Evolutionary conservation across 1,140 invertebrate genomes (phyloP).

Genomic region (Pogonognathellus flavescens): DNA sequence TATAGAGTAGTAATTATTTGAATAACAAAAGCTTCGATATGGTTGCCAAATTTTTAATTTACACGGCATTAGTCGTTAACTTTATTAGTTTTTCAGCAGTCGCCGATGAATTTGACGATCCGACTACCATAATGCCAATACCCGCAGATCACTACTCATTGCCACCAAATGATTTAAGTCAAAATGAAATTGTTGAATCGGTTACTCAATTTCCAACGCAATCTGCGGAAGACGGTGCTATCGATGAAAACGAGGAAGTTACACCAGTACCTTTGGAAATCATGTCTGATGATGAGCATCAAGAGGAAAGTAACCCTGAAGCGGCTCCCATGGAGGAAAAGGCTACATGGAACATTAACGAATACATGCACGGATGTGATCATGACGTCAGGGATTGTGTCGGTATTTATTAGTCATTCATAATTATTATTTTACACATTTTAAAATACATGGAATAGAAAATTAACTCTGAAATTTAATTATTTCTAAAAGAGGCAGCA

Average conservation of each 20-base stretch:
- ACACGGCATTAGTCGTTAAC: not conserved
- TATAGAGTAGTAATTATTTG: no score
- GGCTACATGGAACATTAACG: conserved; percentile 3
- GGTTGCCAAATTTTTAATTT: not conserved
- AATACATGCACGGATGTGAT: conserved; percentile 23
- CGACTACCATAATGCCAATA: not conserved
- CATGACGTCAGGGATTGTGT: conserved; percentile 14
- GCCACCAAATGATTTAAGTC: not conserved
- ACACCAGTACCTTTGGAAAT: not conserved
- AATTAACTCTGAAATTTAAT: not conserved
- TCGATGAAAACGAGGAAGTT: not conserved
- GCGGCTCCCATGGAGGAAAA: not conserved
- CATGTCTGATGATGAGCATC: not conserved
- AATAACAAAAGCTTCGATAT: not conserved
- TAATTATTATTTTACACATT: not conserved
- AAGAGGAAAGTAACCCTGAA: not conserved
- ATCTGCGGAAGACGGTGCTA: no score
- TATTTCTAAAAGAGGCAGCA: not conserved
- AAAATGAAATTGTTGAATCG: not conserved
- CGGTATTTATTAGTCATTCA: not conserved
- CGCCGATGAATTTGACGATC: not conserved
- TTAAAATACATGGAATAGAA: not conserved
- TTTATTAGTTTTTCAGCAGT: not conserved
- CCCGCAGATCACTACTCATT: not conserved
- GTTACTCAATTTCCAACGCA: not conserved